phyloP scores from a whole-genome alignment of 2,888 invertebrate genomes.

The Teleogryllus oceanicus region DNA sequence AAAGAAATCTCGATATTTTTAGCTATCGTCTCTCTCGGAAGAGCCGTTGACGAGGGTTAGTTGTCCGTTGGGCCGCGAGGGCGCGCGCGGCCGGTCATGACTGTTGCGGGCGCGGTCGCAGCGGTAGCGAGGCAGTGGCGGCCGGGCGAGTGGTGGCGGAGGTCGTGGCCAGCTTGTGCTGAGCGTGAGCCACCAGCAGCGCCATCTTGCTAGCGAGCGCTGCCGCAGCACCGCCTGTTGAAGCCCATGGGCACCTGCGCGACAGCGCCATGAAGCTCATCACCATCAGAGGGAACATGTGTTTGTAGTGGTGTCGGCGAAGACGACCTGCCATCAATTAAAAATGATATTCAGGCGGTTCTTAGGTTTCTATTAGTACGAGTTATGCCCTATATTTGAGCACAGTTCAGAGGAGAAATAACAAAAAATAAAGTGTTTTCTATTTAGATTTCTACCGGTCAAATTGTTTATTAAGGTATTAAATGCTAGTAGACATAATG shows the following conservation, averaged over 20 bases:
- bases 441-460: no score
- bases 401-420: no score
- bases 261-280: constrained; percentile 74
- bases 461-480: no score
- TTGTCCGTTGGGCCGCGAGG: not conserved
- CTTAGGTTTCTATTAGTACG: constrained; percentile 25
- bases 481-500: no score
- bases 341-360: not conserved
- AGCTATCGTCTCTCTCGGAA: no score
- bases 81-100: no score
- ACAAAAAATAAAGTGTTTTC: no score
- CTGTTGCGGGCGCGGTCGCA: constrained; percentile 47
- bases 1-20: no score
- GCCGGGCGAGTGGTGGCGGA: not conserved
- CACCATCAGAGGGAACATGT: constrained; percentile 68
- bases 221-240: constrained; percentile 76
- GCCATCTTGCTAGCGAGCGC: constrained; percentile 82
- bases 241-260: constrained; percentile 77
- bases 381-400: no score
- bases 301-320: constrained; percentile 48
- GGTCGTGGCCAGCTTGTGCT: constrained; percentile 65
- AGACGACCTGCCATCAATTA: not conserved
- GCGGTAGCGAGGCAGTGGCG: not conserved
- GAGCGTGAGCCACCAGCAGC: constrained; percentile 71
- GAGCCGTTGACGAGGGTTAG: no score